A percentile compares a stretch with the other conserved stretches of the same genome.
phyloP scores from a whole-genome alignment of 2,113 vertebrate species.

The Sminthopsis crassicaudata region DNA sequence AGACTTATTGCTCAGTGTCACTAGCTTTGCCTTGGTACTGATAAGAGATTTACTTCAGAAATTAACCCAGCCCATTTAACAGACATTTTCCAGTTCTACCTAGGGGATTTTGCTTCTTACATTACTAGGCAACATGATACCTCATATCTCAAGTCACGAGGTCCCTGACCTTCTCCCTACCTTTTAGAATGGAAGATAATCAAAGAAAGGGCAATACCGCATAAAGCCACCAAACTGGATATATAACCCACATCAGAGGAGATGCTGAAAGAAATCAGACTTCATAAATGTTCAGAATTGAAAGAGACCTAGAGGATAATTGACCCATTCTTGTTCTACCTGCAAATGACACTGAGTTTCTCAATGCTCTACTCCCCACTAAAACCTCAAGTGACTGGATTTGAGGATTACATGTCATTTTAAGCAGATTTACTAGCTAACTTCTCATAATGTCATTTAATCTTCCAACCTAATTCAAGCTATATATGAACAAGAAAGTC shows the following conservation, averaged over 20 bases:
- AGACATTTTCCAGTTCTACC: background rate
- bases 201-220: background rate
- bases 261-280: background rate
- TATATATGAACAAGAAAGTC: background rate
- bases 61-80: background rate
- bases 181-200: background rate
- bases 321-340: background rate
- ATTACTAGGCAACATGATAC: background rate
- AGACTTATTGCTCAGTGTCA: slow-evolving; percentile 1
- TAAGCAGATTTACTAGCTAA: background rate
- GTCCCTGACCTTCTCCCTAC: background rate
- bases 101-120: background rate
- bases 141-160: background rate
- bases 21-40: background rate
- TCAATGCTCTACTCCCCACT: background rate
- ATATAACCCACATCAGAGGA: background rate
- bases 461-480: background rate
- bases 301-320: background rate
- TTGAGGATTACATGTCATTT: background rate
- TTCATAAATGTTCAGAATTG: background rate
- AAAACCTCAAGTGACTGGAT: background rate
- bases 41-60: background rate
- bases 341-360: background rate
- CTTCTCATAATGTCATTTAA: background rate
- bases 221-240: background rate